Percentiles rank a stretch among this genome's conserved stretches.
phyloP scores from a whole-genome alignment of 2,888 invertebrate species.

The Congeria kusceri region DNA sequence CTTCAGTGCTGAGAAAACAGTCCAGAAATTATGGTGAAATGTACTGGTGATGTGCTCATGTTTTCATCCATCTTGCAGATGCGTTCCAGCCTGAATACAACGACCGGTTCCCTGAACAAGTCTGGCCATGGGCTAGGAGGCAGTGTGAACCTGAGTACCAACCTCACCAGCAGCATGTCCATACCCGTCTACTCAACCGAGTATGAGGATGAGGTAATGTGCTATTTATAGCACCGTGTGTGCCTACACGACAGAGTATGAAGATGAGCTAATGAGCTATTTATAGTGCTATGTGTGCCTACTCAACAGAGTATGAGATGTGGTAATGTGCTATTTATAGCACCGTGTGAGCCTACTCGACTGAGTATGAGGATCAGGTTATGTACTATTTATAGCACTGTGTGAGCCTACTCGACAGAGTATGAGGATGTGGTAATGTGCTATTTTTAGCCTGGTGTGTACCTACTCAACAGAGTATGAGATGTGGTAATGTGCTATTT shows the following conservation, averaged over 20 bases:
- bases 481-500: too few species aligned
- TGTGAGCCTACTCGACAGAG: conserved; percentile 73
- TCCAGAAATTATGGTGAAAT: too few species aligned
- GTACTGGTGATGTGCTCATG: too few species aligned
- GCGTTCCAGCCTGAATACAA: conserved; percentile 78
- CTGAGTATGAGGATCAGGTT: conserved; percentile 76
- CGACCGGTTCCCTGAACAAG: conserved; percentile 76
- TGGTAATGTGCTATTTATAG: not conserved
- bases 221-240: not conserved
- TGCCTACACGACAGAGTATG: conserved; percentile 76
- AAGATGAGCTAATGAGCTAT: conserved; percentile 64
- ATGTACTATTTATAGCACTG: not conserved
- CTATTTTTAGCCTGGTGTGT: not conserved
- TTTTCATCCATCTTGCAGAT: conserved; percentile 50
- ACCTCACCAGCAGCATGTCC: conserved; percentile 79
- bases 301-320: not conserved
- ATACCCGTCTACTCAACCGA: conserved; percentile 80
- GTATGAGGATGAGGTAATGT: conserved; percentile 71
- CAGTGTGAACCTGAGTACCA: conserved; percentile 66
- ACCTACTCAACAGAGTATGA: too few species aligned
- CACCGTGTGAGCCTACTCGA: conserved; percentile 77
- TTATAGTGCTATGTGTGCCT: not conserved
- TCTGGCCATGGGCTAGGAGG: conserved; percentile 62
- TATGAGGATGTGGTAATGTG: conserved; percentile 70
- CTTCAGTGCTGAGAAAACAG: too few species aligned